Evolutionary conservation across 2,113 vertebrate species (phyloP).

Genomic region (Pachycephala philippinensis): DNA sequence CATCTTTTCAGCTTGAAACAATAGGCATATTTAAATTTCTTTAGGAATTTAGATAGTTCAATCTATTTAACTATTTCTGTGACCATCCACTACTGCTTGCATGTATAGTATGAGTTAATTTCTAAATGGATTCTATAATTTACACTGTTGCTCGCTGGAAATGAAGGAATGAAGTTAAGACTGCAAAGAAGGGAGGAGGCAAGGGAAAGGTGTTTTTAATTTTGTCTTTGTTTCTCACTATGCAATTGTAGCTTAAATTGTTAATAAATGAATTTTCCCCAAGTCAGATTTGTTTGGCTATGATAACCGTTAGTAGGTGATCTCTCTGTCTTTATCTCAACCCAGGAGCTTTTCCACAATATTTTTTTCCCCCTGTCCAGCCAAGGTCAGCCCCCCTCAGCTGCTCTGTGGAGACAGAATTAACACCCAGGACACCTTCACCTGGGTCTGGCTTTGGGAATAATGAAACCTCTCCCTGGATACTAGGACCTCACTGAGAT

Average conservation of each 20-base stretch:
- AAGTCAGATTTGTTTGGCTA: background rate
- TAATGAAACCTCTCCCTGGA: background rate
- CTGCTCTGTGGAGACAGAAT: background rate
- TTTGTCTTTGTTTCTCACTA: background rate
- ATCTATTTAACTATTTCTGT: background rate
- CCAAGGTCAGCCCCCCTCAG: background rate
- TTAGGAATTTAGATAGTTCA: background rate
- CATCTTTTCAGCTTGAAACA: background rate
- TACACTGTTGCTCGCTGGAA: background rate
- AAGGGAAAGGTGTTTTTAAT: background rate
- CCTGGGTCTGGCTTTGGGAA: background rate
- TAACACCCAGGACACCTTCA: background rate
- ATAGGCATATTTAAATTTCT: background rate
- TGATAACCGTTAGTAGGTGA: rapidly evolving
- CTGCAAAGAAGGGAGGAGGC: background rate
- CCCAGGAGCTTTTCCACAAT: background rate
- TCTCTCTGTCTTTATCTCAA: background rate
- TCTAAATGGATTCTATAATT: background rate
- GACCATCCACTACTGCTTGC: background rate
- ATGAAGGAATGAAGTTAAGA: background rate
- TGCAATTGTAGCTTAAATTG: background rate
- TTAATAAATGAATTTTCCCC: background rate
- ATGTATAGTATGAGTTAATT: background rate
- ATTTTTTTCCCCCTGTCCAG: background rate
- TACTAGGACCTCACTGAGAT: background rate